Evolutionary conservation across 2,113 vertebrate species (phyloP).

Genomic region (Irena cyanogastra): DNA sequence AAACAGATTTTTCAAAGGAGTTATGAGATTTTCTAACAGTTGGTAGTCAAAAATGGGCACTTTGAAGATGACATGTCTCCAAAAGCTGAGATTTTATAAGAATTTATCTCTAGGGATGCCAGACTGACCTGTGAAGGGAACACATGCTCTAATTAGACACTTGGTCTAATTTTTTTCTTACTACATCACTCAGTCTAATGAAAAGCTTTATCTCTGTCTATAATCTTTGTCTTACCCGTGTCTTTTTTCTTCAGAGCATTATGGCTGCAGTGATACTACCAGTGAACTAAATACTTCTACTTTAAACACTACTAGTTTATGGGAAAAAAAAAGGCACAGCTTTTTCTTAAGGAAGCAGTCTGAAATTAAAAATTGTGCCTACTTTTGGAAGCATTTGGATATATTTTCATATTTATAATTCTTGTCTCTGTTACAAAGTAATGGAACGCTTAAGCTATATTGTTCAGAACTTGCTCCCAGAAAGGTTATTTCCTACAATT

Average conservation of each 20-base stretch:
- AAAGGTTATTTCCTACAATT: neutral
- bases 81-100: neutral
- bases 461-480: neutral
- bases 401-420: neutral
- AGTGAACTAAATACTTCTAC: neutral
- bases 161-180: neutral
- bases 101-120: neutral
- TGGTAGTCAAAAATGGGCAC: neutral
- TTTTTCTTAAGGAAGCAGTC: neutral
- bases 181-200: neutral
- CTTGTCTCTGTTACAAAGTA: neutral
- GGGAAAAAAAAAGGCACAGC: neutral
- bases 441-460: neutral
- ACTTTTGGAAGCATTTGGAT: neutral
- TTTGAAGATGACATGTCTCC: neutral
- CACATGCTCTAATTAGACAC: neutral
- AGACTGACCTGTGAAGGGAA: neutral
- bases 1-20: neutral
- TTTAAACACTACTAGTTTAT: neutral
- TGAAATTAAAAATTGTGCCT: neutral
- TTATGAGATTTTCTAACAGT: neutral
- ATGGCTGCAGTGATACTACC: neutral
- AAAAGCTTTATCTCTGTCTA: neutral
- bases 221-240: neutral
- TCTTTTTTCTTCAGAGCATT: neutral